Evolutionary conservation across 2,888 invertebrate species (phyloP), one percentile per base, ranked within the genome.

Genomic region (Apamea epomidion): DNA sequence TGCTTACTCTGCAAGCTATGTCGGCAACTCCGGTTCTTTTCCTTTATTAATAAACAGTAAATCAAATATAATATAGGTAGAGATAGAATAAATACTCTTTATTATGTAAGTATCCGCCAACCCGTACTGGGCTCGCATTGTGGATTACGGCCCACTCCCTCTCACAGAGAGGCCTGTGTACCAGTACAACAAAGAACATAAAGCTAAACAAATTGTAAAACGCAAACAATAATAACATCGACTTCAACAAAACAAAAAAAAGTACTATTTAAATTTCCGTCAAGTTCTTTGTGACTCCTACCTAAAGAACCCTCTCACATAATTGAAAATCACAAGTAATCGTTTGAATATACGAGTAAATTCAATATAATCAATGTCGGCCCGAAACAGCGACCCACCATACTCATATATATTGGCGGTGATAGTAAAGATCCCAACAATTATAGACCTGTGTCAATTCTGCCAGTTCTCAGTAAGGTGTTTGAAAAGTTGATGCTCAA

Each of bases 311-410:
- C 69, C 42, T 82, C 60, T 42, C 68, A 76, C 64, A 76, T 83
- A 80, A 88, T 84, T 86, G 74, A 83, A 86, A 78, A 79, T 76
- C 51, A 37, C 21, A 78, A 75, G 58, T 78, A 76, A 80, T 80
- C 71, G 21, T 78, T 79, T 69, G 71, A 78, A 81, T 68, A 21
- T 73, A 64, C 18, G 42, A 72, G 29, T 48, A 70, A 29, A 77
- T 81, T 72, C 48, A 75, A 75, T 83, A 76, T 82, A 81, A 82
- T 71, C 76, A 45, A 77, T 70, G 21, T 60, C 16, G 45, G n/a
- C 16, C 25, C 10, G 10, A 76, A 76, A 81, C 80, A 77, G 80
- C 76, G n/a, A 64, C 69, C 71, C 21, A 29, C 65, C 65, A 71
- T 83, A 29, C 58, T 25, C 10, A 25, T 10, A 60, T 81, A 80